Percentiles rank a stretch among this genome's conserved stretches.
Conservation (phyloP, 2,888 invertebrate species). For the Abrostola tripartita region DNA sequence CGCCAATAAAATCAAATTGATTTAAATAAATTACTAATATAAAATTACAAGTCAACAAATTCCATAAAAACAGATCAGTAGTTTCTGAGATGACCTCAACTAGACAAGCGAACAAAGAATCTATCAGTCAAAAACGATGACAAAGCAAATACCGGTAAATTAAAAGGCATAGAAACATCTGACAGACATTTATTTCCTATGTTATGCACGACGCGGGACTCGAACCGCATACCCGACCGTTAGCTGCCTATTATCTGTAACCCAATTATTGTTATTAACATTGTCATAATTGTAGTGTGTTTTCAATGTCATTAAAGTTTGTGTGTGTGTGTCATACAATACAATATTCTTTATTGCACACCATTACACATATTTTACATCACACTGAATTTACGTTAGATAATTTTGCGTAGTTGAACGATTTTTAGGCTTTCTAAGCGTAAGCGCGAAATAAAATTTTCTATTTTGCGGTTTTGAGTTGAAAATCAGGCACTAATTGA, state of each 20-base stretch:
- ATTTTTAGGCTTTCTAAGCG: too few relatives aligned
- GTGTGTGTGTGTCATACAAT: constrained; percentile 6
- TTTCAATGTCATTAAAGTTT: constrained; percentile 10
- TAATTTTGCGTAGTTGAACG: too few relatives aligned
- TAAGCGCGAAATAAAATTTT: too few relatives aligned
- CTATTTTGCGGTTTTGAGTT: too few relatives aligned
- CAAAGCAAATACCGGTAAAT: constrained; percentile 47
- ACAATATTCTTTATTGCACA: too few relatives aligned
- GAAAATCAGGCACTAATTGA: too few relatives aligned
- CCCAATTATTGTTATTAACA: constrained; percentile 38
- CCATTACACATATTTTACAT: too few relatives aligned
- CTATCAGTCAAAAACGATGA: constrained; percentile 50
- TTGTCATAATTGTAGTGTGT: constrained; percentile 16
- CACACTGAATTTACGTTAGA: too few relatives aligned
- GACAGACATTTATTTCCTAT: constrained; percentile 56
- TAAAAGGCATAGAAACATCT: constrained; percentile 39
- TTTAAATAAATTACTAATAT: not conserved
- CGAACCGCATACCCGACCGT: constrained; percentile 45
- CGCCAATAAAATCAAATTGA: too few relatives aligned
- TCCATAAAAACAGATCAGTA: constrained; percentile 40
- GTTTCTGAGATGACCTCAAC: constrained; percentile 34
- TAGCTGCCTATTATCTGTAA: constrained; percentile 35
- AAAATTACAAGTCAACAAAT: constrained; percentile 10
- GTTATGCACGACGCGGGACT: constrained; percentile 51
- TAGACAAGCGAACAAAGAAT: constrained; percentile 30